phyloP scores from a whole-genome alignment of 2,113 vertebrate genomes.

The Indicator maculatus region DNA sequence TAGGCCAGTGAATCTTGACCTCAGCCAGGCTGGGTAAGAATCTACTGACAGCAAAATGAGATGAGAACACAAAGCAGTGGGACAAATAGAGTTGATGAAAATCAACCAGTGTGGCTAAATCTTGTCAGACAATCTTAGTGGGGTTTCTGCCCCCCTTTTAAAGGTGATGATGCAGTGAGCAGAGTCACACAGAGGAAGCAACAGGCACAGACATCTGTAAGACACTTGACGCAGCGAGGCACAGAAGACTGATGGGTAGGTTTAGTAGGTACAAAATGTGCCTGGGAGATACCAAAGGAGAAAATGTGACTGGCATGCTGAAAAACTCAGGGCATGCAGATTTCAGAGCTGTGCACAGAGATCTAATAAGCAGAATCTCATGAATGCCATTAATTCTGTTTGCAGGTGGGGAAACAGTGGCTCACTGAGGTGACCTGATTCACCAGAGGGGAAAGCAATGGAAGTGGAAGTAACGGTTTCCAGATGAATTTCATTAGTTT shows the following conservation, averaged over 20 bases:
- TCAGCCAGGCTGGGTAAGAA: background rate
- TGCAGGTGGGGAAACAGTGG: background rate
- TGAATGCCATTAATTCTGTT: background rate
- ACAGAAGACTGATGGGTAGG: background rate
- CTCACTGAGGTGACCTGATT: background rate
- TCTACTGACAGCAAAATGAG: background rate
- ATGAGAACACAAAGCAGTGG: background rate
- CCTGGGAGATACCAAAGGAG: background rate
- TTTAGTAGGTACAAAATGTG: background rate
- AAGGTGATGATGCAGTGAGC: background rate
- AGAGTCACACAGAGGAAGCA: background rate
- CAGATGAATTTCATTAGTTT: background rate
- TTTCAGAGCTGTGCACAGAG: background rate
- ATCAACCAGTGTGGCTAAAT: background rate
- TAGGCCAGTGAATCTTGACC: background rate
- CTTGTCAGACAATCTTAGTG: background rate
- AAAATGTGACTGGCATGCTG: background rate
- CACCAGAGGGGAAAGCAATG: rapidly evolving
- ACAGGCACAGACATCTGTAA: background rate
- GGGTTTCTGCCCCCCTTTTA: background rate
- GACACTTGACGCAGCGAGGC: background rate
- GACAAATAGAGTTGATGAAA: background rate
- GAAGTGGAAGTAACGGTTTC: background rate
- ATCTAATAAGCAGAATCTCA: background rate
- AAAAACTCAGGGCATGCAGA: background rate